These are phyloP conservation scores for Ectobius pallidus DNA, from an alignment of 2,888 invertebrate genomes.

Conservation along the genomic window DNA sequence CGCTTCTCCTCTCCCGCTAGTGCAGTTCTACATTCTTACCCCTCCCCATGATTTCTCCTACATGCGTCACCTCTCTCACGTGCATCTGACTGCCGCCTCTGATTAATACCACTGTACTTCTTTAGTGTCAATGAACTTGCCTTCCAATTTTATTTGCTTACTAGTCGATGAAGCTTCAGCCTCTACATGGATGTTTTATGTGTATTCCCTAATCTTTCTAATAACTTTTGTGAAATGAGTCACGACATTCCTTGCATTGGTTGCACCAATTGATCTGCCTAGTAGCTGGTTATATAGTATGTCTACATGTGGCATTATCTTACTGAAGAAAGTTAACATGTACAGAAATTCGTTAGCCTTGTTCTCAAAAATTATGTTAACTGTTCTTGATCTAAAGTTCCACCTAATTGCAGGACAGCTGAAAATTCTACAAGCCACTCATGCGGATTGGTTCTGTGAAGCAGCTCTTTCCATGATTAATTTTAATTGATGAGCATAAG, in stretches of 20 bases:
- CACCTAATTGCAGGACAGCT: background rate
- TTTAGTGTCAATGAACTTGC: background rate
- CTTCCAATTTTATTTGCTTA: constrained; percentile 6
- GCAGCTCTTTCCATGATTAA: background rate
- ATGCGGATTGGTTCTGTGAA: background rate
- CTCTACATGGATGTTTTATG: background rate
- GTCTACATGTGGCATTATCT: no score
- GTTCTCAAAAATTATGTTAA: background rate
- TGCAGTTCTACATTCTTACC: no score
- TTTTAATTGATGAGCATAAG: background rate
- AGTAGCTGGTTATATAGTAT: background rate
- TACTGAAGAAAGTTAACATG: background rate
- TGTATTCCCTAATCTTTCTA: background rate
- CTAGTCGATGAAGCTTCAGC: no score
- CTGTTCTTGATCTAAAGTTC: background rate
- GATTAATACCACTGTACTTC: no score
- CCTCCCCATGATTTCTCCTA: no score
- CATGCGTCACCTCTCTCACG: no score
- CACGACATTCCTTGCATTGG: no score
- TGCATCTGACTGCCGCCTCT: no score
- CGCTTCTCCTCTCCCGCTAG: no score
- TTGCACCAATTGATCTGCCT: background rate
- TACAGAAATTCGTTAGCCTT: background rate
- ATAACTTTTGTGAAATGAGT: no score
- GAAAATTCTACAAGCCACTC: background rate